Evolutionary conservation across 2,113 vertebrate species (phyloP), one percentile per base, ranked within the genome.

Genomic region (Heteronetta atricapilla): DNA sequence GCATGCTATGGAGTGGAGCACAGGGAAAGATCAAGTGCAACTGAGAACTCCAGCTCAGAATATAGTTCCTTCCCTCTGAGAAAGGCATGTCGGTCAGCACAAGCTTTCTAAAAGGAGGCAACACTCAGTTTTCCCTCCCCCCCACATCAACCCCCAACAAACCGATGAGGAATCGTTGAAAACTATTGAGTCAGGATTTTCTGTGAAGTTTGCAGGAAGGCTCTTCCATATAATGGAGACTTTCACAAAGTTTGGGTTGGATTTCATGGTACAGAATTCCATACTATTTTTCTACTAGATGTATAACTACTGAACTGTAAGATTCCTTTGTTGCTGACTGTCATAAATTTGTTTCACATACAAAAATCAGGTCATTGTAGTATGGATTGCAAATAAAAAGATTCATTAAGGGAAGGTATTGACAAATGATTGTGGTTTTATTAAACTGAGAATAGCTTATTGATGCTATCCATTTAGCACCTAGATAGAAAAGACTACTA

Each of bases 111-210:
- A 46, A 9, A 31, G 20, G 20, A 66, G 60, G 52, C 8, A 52
- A 42, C 59, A 33, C 20, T 10, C n/a, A 21, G 23, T 55, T 82
- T 16, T 26, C 63, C 33, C 3, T 23, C 11, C 26, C 20, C 20
- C 3, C 13, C 17, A 10, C 3, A 5, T 11, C 23, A n/a, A n/a
- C 16, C 13, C 8, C 4, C 22, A 8, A 22, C 3, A 22, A 36
- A 15, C 28, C 18, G 22, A 11, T 33, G 66, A 52, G 59, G 18
- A 21, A 33, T 15, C 29, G 23, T 12, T 60, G 21, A 38, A 60
- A 42, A 73, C 18, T 33, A 14, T 46, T 79, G 60, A 68, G 56
- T 21, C 36, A 16, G n/a, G 26, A 9, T 28, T 42, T 88, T 55
- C 38, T 75, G 29, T 48, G 18, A 67, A 28, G 21, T 62, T 48